Percentiles rank a stretch among this genome's conserved stretches.
Conservation (phyloP, 2,888 invertebrate species). For the Ashinkailepas kermadecensis region DNA sequence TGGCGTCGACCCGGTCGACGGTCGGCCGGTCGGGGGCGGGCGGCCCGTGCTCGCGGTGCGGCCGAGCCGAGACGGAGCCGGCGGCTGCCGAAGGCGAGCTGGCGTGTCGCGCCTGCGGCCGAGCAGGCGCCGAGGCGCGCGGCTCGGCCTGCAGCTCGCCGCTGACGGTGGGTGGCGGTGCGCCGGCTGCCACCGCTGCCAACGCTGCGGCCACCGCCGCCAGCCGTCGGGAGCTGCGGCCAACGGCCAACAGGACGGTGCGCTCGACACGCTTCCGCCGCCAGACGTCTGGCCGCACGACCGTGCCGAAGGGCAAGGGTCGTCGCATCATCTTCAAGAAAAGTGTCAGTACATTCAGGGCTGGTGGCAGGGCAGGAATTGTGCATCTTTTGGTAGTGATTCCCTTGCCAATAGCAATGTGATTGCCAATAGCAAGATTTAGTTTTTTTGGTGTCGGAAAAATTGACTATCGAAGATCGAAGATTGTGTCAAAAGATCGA, state of each 20-base stretch:
- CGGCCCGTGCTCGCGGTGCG: neutral
- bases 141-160: neutral
- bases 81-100: neutral
- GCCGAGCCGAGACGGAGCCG: neutral
- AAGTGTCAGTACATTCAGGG: constrained; percentile 30
- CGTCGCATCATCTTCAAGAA: constrained; percentile 34
- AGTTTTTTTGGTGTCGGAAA: too few relatives aligned
- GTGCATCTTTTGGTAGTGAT: too few relatives aligned
- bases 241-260: too few relatives aligned
- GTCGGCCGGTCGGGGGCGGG: too few relatives aligned
- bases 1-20: too few relatives aligned
- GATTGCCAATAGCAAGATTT: too few relatives aligned
- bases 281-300: neutral
- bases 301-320: constrained; percentile 33
- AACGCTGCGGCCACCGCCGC: neutral
- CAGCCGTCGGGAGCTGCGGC: neutral
- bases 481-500: too few relatives aligned
- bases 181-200: neutral
- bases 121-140: neutral
- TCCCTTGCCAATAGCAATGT: too few relatives aligned
- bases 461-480: too few relatives aligned
- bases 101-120: neutral
- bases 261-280: too few relatives aligned
- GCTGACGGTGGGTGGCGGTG: neutral
- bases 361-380: too few relatives aligned